Evolutionary conservation across 2,888 invertebrate species (phyloP), one percentile per base, ranked within the genome.

Genomic region (Thereva nobilitata): DNA sequence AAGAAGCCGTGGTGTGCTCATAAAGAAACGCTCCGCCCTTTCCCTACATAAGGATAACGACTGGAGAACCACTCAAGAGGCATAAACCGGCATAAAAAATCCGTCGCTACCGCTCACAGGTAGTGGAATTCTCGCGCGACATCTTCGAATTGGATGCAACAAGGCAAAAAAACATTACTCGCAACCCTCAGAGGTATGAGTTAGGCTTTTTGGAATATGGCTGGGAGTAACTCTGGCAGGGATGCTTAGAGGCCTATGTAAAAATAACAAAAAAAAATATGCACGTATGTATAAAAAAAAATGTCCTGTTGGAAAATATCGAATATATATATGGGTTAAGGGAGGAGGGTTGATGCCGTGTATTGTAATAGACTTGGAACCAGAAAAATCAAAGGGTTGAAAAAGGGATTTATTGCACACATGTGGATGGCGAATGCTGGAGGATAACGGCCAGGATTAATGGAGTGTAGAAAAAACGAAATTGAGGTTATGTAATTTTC

Each of bases 21-120:
- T 23, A 10, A 52, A 53, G 53, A 53, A 44, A 42, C 9, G 68
- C 66, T 66, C 68, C 68, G 68, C 68, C 68, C 68, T 68, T 56
- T 65, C 66, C 66, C 12, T 41, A 23, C 23, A 34, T 50, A 12
- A 23, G 34, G 35, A 5, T 23, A 23, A 23, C 23, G 23, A 23
- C 23, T 23, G 41, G 10, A 50, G 40, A 50, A 12, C 38, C 38
- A 12, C 50, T 50, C 41, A 50, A 41, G 61, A 34, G 10, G 45
- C 50, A 12, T n/a, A 45, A 49, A 34, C 6, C 38, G 38, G 23
- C 35, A 50, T 3, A 50, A 61, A 61, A 61, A 61, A 50, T 40
- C 23, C 23, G 41, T 41, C 61, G 49, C 34, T 38, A 50, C 34
- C 50, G 38, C 37, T 41, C 41, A 23, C 23, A 23, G 23, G 23